Base-by-base conservation (phyloP, 2,113 vertebrate species). In the Heliornis fulica region DNA sequence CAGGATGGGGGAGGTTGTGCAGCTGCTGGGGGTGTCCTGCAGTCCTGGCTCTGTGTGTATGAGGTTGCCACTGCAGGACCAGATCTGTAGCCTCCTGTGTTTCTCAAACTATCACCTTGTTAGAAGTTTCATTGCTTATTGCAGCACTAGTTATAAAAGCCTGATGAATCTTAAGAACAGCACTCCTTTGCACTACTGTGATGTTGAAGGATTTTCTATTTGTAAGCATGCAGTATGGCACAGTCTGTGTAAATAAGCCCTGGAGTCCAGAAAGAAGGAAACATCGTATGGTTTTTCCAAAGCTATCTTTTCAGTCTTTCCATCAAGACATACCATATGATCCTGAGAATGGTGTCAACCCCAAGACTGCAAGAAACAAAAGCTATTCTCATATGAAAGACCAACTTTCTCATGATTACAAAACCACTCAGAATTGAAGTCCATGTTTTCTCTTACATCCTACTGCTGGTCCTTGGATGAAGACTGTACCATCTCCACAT, bases 1-100 rank as follows among this genome's bases (percentile, higher is more conserved):
- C 0, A 0, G 12, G 45, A 45, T 7, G 13, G 25, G 71, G 1
- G 4, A 83, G 23, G 46, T 22, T 53, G 29, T 28, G 36, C 54
- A 76, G 34, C 7, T 43, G 2, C 56, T 25, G 36, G 38, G 38
- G 23, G 13, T 18, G 31, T 57, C 25, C 28, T 59, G 32, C 19
- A 13, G 29, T 19, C 65, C 46, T 38, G 66, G 61, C 10, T 59
- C 9, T 45, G 11, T 9, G 9, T 22, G 13, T 10, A 31, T 19
- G 25, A 45, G 6, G 32, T 54, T 38, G 38, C 7, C 32, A 8
- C 13, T 32, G 20, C 13, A 69, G 53, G 5, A 71, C 12, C 38
- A 68, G 48, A 80, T 43, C 21, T 41, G 25, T 16, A 79, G 15
- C 16, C 31, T 79, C 70, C 59, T 28, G 7, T 1, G 1, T 11